Conservation (phyloP, 2,888 invertebrate species). For the Callimorpha dominula region DNA sequence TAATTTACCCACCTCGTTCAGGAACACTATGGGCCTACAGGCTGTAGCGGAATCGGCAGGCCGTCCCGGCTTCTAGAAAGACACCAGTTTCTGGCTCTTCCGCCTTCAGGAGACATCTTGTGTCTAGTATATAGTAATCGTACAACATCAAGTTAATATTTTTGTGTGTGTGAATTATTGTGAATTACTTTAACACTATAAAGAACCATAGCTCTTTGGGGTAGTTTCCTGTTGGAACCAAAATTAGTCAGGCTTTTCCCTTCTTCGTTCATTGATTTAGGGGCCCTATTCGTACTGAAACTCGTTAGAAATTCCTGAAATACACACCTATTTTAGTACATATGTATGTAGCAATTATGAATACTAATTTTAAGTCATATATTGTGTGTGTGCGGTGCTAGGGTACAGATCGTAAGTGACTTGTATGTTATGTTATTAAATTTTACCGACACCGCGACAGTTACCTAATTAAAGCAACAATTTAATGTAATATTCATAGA, state of each 20-base stretch:
- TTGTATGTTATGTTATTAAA: background rate
- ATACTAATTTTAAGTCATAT: background rate
- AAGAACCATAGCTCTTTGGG: background rate
- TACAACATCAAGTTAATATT: too few species aligned
- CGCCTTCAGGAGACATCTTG: too few species aligned
- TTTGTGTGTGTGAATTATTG: too few species aligned
- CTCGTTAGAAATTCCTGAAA: background rate
- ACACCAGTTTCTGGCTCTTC: too few species aligned
- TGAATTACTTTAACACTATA: background rate
- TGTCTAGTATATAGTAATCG: too few species aligned
- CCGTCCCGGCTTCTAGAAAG: too few species aligned
- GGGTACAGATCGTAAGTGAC: too few species aligned
- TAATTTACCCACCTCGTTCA: too few species aligned
- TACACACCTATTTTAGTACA: background rate
- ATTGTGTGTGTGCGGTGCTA: too few species aligned
- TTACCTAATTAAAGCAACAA: background rate
- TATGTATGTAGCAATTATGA: background rate
- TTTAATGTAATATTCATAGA: slow-evolving; percentile 13
- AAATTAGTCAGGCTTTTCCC: background rate
- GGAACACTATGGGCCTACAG: too few species aligned
- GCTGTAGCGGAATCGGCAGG: too few species aligned
- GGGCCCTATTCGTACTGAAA: background rate
- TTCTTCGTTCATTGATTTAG: background rate
- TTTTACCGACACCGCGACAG: background rate
- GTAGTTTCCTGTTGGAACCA: background rate